Conservation (phyloP, 1,140 invertebrate species). For the Latrodectus geometricus region DNA sequence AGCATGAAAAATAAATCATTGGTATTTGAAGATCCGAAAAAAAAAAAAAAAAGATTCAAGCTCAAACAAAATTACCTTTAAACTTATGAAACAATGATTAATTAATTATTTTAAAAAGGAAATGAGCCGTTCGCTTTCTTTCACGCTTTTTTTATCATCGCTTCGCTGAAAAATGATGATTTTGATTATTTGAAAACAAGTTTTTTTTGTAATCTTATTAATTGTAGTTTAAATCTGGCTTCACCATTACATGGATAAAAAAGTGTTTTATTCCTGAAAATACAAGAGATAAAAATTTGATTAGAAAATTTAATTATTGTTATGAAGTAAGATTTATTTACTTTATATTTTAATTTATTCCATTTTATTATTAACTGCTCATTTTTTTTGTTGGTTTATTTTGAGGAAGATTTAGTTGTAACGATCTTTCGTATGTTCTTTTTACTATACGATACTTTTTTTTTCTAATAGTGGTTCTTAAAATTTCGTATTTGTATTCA, state of each 20-base stretch:
- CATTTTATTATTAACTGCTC: too few species aligned
- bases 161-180: constrained; percentile 4
- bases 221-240: constrained; percentile 27
- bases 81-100: constrained; percentile 53
- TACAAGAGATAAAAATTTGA: not conserved
- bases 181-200: constrained; percentile 31
- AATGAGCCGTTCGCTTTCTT: constrained; percentile 32
- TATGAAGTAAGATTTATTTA: not conserved
- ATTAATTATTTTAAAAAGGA: constrained; percentile 56
- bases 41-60: not conserved
- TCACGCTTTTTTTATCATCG: constrained; percentile 12
- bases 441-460: too few species aligned
- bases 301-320: not conserved
- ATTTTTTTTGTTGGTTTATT: too few species aligned
- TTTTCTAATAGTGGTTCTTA: too few species aligned
- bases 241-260: not conserved
- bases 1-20: constrained; percentile 48
- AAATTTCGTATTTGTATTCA: too few species aligned
- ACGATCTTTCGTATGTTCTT: too few species aligned
- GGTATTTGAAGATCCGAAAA: not conserved
- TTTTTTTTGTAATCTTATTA: constrained; percentile 26
- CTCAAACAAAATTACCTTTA: constrained; percentile 37
- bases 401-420: too few species aligned
- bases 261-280: not conserved
- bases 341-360: not conserved